Conservation (phyloP, 2,113 vertebrate species). For the Paradoxurus hermaphroditus region DNA sequence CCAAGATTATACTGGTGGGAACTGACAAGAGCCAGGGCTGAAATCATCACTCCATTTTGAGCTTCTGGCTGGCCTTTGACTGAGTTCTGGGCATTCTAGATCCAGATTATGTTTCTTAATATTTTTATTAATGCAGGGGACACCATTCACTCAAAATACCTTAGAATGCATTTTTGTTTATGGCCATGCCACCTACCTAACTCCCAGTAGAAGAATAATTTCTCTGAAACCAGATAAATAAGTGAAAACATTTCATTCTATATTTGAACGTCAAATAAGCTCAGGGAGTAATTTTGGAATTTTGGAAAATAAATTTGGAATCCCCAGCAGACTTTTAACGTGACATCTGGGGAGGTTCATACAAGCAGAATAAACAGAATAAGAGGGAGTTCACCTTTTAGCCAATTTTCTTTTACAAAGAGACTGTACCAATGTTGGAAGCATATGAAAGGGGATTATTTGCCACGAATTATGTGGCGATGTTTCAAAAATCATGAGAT, state of each 20-base stretch:
- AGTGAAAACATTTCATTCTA: neutral
- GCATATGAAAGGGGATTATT: neutral
- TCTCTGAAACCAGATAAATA: neutral
- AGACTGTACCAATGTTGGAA: neutral
- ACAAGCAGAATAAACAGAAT: neutral
- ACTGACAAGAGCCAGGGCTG: neutral
- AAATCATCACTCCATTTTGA: neutral
- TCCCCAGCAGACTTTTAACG: neutral
- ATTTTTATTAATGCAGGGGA: neutral
- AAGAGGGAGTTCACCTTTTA: neutral
- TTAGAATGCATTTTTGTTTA: neutral
- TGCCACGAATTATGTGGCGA: neutral
- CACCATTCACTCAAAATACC: neutral
- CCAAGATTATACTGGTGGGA: neutral
- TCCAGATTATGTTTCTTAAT: neutral
- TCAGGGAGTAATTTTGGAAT: neutral
- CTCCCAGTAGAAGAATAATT: neutral
- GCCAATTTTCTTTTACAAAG: neutral
- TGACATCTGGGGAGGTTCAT: neutral
- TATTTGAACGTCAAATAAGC: neutral
- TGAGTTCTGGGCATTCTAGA: neutral
- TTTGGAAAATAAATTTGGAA: neutral
- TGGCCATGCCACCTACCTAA: neutral
- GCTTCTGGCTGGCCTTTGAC: neutral
- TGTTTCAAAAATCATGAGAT: neutral